phyloP scores from a whole-genome alignment of 2,888 invertebrate species.

The Pollenia amentaria region DNA sequence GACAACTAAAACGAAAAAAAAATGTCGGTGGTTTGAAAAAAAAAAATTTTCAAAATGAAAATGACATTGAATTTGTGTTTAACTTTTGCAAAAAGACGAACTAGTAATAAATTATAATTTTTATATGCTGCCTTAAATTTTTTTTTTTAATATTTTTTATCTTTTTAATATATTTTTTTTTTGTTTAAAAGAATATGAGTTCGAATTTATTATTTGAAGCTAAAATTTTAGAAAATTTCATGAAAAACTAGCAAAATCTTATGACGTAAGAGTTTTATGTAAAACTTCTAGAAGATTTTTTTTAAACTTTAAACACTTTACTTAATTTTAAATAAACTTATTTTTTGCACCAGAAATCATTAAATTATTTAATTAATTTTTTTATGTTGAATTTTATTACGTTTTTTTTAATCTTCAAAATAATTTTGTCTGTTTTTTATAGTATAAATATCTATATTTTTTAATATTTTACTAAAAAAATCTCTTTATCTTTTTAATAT shows the following conservation, averaged over 20 bases:
- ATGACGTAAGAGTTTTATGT: constrained; percentile 59
- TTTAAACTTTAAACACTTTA: background rate
- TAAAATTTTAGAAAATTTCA: too few species aligned
- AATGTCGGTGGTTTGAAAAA: constrained; percentile 18
- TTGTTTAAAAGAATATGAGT: constrained; percentile 1
- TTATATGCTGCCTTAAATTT: background rate
- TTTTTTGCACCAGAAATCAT: constrained; percentile 36
- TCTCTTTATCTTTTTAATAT: constrained; percentile 42
- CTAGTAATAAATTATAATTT: constrained; percentile 35
- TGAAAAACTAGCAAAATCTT: background rate
- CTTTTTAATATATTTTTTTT: background rate
- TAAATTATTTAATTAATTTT: constrained; percentile 8
- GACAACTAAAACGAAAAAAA: constrained; percentile 57
- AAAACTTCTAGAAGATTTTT: constrained; percentile 57
- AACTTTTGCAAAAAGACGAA: constrained; percentile 28
- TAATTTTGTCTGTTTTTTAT: constrained; percentile 5
- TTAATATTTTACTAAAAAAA: constrained; percentile 23
- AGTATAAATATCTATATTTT: constrained; percentile 22
- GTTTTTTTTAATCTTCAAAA: background rate
- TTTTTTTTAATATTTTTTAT: constrained; percentile 4
- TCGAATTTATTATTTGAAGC: background rate
- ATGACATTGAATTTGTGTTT: constrained; percentile 59
- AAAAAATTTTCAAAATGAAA: constrained; percentile 40
- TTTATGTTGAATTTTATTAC: constrained; percentile 18
- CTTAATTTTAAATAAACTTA: background rate